A percentile compares a stretch with the other conserved stretches of the same genome.
Evolutionary conservation across 2,113 vertebrate species (phyloP).

Genomic region (Salvelinus fontinalis): DNA sequence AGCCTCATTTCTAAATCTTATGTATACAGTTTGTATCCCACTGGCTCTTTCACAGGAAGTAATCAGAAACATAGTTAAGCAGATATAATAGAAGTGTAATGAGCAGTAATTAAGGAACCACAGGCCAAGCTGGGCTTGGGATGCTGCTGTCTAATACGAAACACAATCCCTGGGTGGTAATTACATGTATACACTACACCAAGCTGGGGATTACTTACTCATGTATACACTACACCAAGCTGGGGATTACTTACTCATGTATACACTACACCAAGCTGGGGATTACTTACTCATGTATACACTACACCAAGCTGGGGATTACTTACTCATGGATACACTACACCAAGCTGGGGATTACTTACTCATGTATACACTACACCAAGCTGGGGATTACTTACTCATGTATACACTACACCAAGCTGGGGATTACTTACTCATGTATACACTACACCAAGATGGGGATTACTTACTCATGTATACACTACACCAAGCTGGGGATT

Average conservation of each 20-base stretch:
- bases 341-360: too few species aligned
- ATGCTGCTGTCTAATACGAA: conserved; percentile 1
- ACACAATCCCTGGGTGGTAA: neutral
- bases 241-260: neutral
- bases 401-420: too few species aligned
- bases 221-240: neutral
- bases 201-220: neutral
- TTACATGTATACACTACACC: conserved; percentile 8
- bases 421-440: neutral
- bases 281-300: too few species aligned
- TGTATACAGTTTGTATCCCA: neutral
- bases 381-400: too few species aligned
- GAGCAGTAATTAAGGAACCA: conserved; percentile 16
- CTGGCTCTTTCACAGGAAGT: conserved; percentile 3
- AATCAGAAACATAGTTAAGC: neutral
- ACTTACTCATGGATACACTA: too few species aligned
- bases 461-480: too few species aligned
- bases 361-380: too few species aligned
- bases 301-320: too few species aligned
- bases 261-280: neutral
- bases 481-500: neutral
- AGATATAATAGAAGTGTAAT: conserved; percentile 1
- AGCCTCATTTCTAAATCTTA: conserved; percentile 33
- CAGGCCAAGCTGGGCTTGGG: neutral
- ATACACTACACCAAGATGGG: neutral